Percentiles rank a stretch among this genome's conserved stretches.
phyloP scores from a whole-genome alignment of 2,797 vertebrate genomes.

The Tiaroga cobitis region DNA sequence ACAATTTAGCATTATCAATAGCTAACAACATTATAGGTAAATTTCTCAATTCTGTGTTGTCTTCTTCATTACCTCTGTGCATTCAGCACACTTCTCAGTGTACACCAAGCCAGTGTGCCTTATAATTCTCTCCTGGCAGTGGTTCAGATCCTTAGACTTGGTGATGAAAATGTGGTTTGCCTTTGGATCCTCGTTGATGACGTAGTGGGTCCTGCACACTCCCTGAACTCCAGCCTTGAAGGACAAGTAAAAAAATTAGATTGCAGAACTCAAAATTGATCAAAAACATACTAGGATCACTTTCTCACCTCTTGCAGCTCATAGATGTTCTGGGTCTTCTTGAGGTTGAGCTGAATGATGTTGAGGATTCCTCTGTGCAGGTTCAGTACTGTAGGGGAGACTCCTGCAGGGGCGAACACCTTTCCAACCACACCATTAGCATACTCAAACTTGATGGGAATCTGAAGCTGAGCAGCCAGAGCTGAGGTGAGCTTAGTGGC shows the following conservation, averaged over 20 bases:
- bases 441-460: constrained; percentile 75
- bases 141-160: constrained; percentile 79
- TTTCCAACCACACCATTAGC: constrained; percentile 68
- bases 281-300: not conserved
- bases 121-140: constrained; percentile 76
- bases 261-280: not conserved
- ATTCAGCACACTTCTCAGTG: constrained; percentile 70
- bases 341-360: constrained; percentile 72
- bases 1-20: not conserved
- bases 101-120: constrained; percentile 80
- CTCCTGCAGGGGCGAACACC: constrained; percentile 66
- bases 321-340: constrained; percentile 73
- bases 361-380: constrained; percentile 74
- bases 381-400: constrained; percentile 70
- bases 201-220: constrained; percentile 75
- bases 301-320: constrained; percentile 75
- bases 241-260: constrained; percentile 14
- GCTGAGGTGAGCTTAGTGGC: constrained; percentile 70
- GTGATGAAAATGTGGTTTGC: constrained; percentile 67
- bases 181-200: constrained; percentile 68
- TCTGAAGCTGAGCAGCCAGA: constrained; percentile 67
- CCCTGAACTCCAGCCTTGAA: constrained; percentile 76
- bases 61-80: constrained; percentile 73
- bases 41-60: not conserved
- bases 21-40: not conserved